phyloP scores from a whole-genome alignment of 37 sponge, comb jelly and placozoan genomes.

The Sycon ciliatum region DNA sequence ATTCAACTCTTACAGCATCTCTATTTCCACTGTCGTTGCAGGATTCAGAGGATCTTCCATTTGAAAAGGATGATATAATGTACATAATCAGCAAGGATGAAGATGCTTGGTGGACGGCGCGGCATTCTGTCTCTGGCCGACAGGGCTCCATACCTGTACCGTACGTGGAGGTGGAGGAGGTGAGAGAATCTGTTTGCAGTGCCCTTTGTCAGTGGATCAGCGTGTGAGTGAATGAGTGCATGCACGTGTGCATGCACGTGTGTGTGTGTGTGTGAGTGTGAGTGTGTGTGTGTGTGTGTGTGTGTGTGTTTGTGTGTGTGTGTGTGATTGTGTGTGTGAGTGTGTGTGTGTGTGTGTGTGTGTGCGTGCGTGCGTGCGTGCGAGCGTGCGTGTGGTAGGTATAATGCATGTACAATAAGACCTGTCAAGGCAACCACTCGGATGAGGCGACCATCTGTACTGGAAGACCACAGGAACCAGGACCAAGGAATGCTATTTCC shows the following conservation, averaged over 20 bases:
- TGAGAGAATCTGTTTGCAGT: background rate
- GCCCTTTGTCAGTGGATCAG: too few relatives aligned
- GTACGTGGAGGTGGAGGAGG: slow-evolving; percentile 62
- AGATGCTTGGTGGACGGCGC: slow-evolving; percentile 89
- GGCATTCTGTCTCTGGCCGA: slow-evolving; percentile 70
- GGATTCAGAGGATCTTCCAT: slow-evolving; percentile 81
- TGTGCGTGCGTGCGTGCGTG: background rate
- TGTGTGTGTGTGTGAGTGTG: background rate
- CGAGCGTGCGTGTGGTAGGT: too few relatives aligned
- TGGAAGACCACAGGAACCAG: too few relatives aligned
- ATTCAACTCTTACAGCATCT: too few relatives aligned
- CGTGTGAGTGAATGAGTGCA: too few relatives aligned
- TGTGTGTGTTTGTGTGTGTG: too few relatives aligned
- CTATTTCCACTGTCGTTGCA: slow-evolving; percentile 22
- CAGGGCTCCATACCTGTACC: slow-evolving; percentile 80
- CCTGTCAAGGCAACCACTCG: too few relatives aligned
- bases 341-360: background rate
- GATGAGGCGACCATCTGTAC: too few relatives aligned
- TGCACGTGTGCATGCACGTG: too few relatives aligned
- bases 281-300: slow-evolving; percentile 17
- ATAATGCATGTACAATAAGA: too few relatives aligned
- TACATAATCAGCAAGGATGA: slow-evolving; percentile 78
- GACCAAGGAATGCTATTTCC: too few relatives aligned
- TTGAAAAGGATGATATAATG: slow-evolving; percentile 85
- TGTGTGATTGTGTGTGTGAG: slow-evolving; percentile 10